Percentiles rank a stretch among this genome's conserved stretches.
Conservation (phyloP, 2,888 invertebrate genomes). For the Steinernema scapterisci region DNA sequence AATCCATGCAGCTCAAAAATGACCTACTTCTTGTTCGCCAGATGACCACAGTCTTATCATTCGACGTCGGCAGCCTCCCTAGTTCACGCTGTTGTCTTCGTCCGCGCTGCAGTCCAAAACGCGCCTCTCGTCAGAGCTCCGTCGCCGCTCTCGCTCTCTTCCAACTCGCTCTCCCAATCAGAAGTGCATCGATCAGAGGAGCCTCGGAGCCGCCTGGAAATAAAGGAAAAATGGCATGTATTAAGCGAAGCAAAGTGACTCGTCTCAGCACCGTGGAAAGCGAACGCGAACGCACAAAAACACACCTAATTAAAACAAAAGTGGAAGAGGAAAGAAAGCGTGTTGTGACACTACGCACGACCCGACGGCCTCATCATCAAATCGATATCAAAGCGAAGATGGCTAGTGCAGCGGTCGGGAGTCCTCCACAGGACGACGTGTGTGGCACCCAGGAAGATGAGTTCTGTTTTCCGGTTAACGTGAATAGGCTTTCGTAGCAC, state of each 20-base stretch:
- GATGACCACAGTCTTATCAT: conserved; percentile 30
- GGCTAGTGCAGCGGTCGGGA: neutral
- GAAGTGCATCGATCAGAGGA: neutral
- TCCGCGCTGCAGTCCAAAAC: neutral
- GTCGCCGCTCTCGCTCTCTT: too few species aligned
- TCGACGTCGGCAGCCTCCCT: neutral
- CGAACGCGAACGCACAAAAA: neutral
- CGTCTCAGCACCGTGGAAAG: neutral
- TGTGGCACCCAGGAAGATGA: neutral
- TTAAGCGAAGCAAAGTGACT: neutral
- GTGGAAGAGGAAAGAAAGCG: neutral
- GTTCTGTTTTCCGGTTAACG: neutral
- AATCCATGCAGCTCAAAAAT: neutral
- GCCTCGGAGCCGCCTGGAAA: too few species aligned
- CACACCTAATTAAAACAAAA: neutral
- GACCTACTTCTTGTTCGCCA: conserved; percentile 28
- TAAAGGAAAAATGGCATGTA: too few species aligned
- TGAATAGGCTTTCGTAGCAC: neutral
- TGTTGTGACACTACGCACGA: neutral
- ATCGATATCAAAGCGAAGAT: too few species aligned
- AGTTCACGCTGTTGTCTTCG: neutral
- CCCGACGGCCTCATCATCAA: too few species aligned
- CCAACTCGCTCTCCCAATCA: too few species aligned
- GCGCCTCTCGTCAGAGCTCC: too few species aligned
- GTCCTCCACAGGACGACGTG: neutral